Evolutionary conservation across 2,888 invertebrate species (phyloP).

Genomic region (Himalopsyche kuldschensis): DNA sequence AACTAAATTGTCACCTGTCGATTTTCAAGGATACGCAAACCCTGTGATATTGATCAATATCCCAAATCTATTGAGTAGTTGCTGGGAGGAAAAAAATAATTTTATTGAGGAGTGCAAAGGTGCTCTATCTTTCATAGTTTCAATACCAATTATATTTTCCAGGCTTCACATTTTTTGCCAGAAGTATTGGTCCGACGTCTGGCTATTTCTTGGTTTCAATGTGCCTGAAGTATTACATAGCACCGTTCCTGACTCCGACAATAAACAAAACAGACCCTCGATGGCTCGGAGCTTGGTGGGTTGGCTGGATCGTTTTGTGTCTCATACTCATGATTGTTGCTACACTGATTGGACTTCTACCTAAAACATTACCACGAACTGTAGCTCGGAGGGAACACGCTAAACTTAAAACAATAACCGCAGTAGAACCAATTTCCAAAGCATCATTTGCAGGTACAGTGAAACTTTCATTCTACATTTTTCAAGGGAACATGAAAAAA

Average conservation of each 20-base stretch:
- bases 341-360: slow-evolving; percentile 67
- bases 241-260: slow-evolving; percentile 65
- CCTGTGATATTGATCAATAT: too few relatives aligned
- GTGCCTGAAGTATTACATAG: slow-evolving; percentile 67
- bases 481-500: too few relatives aligned
- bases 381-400: slow-evolving; percentile 52
- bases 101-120: too few relatives aligned
- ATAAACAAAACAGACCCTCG: slow-evolving; percentile 70
- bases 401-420: slow-evolving; percentile 28
- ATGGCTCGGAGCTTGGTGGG: slow-evolving; percentile 84
- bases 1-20: too few relatives aligned
- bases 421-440: slow-evolving; percentile 41
- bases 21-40: too few relatives aligned
- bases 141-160: neutral
- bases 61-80: too few relatives aligned
- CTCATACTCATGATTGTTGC: slow-evolving; percentile 62
- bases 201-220: slow-evolving; percentile 69
- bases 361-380: slow-evolving; percentile 68
- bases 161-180: slow-evolving; percentile 68
- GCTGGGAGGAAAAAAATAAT: too few relatives aligned
- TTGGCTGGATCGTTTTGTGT: slow-evolving; percentile 72
- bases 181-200: slow-evolving; percentile 70
- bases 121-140: neutral
- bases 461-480: too few relatives aligned
- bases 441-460: slow-evolving; percentile 51